Conservation (phyloP, 2,113 vertebrate species). For the Anser cygnoides region DNA sequence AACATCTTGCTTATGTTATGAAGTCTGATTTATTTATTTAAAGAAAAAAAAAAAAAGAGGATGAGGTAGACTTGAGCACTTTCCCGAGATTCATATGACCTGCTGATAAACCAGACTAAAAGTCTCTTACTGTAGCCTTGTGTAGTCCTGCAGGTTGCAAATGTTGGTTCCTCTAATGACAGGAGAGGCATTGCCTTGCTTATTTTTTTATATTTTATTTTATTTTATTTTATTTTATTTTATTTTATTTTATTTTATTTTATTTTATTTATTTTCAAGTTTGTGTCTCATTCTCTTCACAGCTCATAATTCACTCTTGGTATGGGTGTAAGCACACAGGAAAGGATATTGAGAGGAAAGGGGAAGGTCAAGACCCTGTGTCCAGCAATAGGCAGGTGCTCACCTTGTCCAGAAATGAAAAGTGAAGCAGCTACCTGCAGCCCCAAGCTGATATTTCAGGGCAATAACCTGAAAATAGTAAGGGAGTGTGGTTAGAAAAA, state of each 20-base stretch:
- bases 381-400: not conserved
- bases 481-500: not conserved
- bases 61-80: not conserved
- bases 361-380: not conserved
- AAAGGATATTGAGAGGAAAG: not conserved
- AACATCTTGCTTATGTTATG: conserved; percentile 34
- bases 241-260: not conserved
- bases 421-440: rapidly evolving
- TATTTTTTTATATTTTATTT: not conserved
- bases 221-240: no score
- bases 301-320: not conserved
- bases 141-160: not conserved
- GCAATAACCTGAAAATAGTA: not conserved
- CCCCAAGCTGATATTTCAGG: not conserved
- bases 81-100: not conserved
- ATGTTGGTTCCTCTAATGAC: not conserved
- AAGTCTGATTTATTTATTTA: not conserved
- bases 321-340: not conserved
- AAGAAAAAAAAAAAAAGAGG: not conserved
- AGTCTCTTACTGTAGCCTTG: not conserved
- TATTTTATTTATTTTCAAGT: not conserved
- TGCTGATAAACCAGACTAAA: conserved; percentile 7
- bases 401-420: not conserved
- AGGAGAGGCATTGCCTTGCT: not conserved
- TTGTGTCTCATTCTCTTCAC: rapidly evolving